Evolutionary conservation across 2,797 vertebrate species (phyloP), one percentile per base, ranked within the genome.

Genomic region (Thripadectes ignobilis): DNA sequence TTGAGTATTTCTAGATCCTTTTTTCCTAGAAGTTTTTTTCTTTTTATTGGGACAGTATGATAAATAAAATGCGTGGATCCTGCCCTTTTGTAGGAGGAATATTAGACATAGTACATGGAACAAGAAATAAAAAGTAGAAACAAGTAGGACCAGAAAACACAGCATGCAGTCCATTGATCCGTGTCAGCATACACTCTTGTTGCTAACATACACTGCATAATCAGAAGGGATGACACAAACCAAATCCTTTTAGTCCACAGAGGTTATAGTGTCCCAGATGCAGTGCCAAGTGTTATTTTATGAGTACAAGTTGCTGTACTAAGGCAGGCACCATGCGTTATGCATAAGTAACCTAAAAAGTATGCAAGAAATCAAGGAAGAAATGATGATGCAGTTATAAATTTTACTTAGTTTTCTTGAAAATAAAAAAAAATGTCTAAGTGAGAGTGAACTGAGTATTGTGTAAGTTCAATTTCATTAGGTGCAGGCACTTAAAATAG

Each of bases 191-290:
- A 93, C 83, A 87, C 52, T 85, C 69, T 92, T 96, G 91, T 93
- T 96, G 79, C 71, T 92, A 88, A 90, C 67, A 83, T 95, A 82
- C 23, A 52, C 77, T 96, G 79, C 80, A 89, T 97, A 96, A 97
- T 96, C 95, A 97, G 85, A 93, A 95, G 89, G 92, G 96, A 91
- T 0, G 6, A 97, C 88, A 89, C 89, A 96, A 93, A 96, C 67
- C 76, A 92, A 78, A 95, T 93, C 49, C 80, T 96, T 97, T 92
- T 83, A 97, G 92, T 94, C 88, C 23, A 27, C 2, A 24, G 94
- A 96, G 91, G 93, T 92, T 97, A 65, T 59, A 18, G 75, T 79
- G 78, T 97, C 94, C 92, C 86, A 91, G 90, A 76, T 89, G 90
- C 82, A 78, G 38, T 89, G 96, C 87, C 92, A 95, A 83, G 77